Evolutionary conservation across 1,140 invertebrate species (phyloP), one percentile per base, ranked within the genome.

Genomic region (Gonioctena quinquepunctata): DNA sequence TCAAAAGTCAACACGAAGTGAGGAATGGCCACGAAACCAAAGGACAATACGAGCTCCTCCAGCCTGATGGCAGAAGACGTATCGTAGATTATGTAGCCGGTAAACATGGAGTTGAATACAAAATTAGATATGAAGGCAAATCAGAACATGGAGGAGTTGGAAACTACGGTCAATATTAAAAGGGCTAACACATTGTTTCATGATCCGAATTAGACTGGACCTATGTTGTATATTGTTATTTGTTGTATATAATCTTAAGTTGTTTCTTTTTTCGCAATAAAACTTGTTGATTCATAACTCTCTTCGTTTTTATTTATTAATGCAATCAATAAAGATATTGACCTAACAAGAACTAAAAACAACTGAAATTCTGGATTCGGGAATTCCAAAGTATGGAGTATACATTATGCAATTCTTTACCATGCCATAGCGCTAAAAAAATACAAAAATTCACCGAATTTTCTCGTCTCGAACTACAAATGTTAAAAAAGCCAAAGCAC

Each of bases 61-160:
- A 85, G 66, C 80, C 84, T 13, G 85, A 86, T 75, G 82, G 83
- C 16, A 78, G 75, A 18, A 74, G 83, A 27, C 69, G 84, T 52
- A 78, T 81, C 16, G 84, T 86, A 7, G 80, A 84, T 50, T 85
- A 86, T 77, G 80, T 79, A 2, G 80, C 83, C 6, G 83, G 84
- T 64, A 78, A 84, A 13, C 85, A 88, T 61, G 91, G 91, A 72
- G 91, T 92, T 81, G 88, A 91, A 81, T 91, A 91, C 1, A 83
- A 89, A 19, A 87, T 92, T 5, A 86, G 85, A 56, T 84, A 86
- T 4, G 87, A 90, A 76, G 77, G 76, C 11, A 68, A 76, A 61
- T 69, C 66, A 23, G 48, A 67, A 18, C 71, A 76, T 60, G 74
- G 74, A 69, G 73, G 74, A 50, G 67, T 73, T 52, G 73, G 69